phyloP scores from a whole-genome alignment of 1,140 invertebrate genomes.

The Leptopilina boulardi region DNA sequence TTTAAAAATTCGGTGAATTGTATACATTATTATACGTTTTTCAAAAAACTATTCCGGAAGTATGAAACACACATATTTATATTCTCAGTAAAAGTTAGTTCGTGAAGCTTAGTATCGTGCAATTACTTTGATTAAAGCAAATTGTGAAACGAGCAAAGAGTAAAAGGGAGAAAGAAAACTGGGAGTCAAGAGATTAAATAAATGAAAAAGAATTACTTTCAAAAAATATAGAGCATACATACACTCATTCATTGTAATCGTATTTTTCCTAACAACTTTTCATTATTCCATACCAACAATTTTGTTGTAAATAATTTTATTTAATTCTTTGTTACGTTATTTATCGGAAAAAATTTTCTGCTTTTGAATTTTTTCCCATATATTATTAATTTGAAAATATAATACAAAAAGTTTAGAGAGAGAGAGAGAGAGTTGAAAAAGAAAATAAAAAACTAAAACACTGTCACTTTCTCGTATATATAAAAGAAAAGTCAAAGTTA shows the following conservation, averaged over 20 bases:
- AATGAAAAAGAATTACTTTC: conserved; percentile 16
- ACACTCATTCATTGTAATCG: neutral
- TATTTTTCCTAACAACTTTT: no score
- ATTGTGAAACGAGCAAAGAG: conserved; percentile 6
- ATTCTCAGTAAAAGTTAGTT: neutral
- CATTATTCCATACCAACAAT: no score
- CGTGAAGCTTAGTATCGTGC: conserved; percentile 22
- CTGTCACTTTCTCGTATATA: neutral
- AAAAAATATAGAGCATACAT: conserved; percentile 11
- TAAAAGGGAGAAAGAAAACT: conserved; percentile 5
- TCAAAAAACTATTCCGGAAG: neutral
- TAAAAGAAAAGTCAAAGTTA: neutral
- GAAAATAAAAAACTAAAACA: neutral
- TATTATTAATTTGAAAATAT: neutral
- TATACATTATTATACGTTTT: neutral
- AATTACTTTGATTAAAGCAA: conserved; percentile 30
- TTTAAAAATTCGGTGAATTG: conserved; percentile 1
- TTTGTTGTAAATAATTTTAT: no score
- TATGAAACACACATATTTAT: neutral
- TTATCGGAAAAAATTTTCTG: no score
- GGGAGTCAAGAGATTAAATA: conserved; percentile 25
- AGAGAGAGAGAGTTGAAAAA: neutral
- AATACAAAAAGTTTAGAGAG: no score
- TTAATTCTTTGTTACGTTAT: no score
- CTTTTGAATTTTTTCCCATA: no score